Evolutionary conservation across 1,140 invertebrate genomes (phyloP), one percentile per base, ranked within the genome.

Genomic region (Holcopasites calliopsidis): DNA sequence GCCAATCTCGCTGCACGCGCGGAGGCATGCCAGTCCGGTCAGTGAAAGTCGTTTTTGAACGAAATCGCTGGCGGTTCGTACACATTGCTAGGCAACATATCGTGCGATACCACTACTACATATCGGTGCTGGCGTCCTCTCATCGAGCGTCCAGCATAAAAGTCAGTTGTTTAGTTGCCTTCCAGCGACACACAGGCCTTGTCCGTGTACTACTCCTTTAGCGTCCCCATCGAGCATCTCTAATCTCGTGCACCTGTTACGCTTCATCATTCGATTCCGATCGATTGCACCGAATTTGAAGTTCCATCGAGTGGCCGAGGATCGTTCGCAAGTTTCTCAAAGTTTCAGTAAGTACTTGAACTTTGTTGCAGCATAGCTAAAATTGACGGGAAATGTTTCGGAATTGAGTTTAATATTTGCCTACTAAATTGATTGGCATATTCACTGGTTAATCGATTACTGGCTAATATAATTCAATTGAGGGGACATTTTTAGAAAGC

Each of bases 111-210:
- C 78, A 81, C 84, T 82, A 66, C 79, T 77, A 72, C 77, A 74
- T 79, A 69, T 76, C 76, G 64, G 50, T 55, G 47, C 62, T 47
- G 38, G 52, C 50, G 58, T 77, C 71, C 69, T 82, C 84, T 85
- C 74, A 72, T 82, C 76, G 70, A 76, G 72, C 73, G 69, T 86
- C 80, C 80, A 83, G 80, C 83, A 64, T 84, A 86, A 87, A 80
- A 83, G 73, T 87, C 86, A 80, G 84, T 88, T 84, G 83, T 86
- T 87, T 87, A 85, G 86, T 86, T 76, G 76, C 76, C 75, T 61
- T 86, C 81, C 77, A 64, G 54, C 80, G 65, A 61, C n/a, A n/a
- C 80, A 62, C 72, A 69, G 61, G 79, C 65, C 47, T 80, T 65
- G 79, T 42, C 33, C 57, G 50, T 38, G 65, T 55, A 47, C 47